These are phyloP conservation scores for Tinamus major DNA, from an alignment of 2,797 vertebrate species.

Conservation along the genomic window DNA sequence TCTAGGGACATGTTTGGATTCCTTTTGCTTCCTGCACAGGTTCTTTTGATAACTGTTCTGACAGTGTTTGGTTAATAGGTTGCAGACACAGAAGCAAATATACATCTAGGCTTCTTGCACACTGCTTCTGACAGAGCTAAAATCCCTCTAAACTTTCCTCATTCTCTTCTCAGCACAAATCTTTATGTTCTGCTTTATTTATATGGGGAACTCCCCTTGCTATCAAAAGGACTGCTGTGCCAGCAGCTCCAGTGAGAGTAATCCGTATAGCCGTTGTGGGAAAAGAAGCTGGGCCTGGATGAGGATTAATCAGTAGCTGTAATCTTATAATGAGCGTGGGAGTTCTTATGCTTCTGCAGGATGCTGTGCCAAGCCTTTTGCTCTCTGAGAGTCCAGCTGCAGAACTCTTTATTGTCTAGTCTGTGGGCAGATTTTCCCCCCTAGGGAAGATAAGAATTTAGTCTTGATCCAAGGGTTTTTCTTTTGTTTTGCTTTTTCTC, in stretches of 20 bases:
- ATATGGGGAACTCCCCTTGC: not conserved
- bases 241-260: not conserved
- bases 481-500: no score
- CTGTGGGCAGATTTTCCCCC: not conserved
- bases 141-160: not conserved
- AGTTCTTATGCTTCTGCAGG: not conserved
- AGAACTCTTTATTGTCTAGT: not conserved
- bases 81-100: not conserved
- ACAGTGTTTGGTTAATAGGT: not conserved
- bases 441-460: not conserved
- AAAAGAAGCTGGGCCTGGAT: not conserved
- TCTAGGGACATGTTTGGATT: not conserved
- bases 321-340: not conserved
- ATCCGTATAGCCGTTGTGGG: not conserved
- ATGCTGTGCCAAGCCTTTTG: not conserved
- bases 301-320: slow-evolving; percentile 23
- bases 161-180: not conserved
- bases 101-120: not conserved
- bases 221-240: not conserved
- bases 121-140: not conserved
- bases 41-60: not conserved
- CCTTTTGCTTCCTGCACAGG: not conserved
- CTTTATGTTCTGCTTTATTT: slow-evolving; percentile 10
- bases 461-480: not conserved
- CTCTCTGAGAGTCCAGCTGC: not conserved